These are phyloP conservation scores for Pelobates fuscus DNA, from an alignment of 2,113 vertebrate genomes.

Conservation along the genomic window DNA sequence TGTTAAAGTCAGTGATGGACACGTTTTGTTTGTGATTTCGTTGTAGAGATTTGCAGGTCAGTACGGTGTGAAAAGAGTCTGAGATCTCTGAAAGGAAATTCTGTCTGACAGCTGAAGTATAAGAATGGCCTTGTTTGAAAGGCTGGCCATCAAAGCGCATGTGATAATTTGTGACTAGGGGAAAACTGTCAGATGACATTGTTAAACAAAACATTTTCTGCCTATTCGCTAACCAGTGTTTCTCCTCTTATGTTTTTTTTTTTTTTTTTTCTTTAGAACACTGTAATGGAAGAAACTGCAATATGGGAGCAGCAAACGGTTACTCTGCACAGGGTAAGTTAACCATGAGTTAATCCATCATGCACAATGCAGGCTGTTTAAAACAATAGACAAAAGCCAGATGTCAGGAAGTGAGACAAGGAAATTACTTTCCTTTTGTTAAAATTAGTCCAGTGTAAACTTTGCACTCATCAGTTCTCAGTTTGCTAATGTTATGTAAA, in stretches of 20 bases:
- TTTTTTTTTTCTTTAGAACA: conserved; percentile 80
- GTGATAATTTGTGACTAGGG: too few relatives aligned
- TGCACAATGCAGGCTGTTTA: conserved; percentile 75
- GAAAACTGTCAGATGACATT: too few relatives aligned
- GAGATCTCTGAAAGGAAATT: background rate
- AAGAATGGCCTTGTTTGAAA: background rate
- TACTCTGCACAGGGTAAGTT: conserved; percentile 96
- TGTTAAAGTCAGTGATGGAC: too few relatives aligned
- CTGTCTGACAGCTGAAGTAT: background rate
- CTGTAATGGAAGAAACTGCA: conserved; percentile 98
- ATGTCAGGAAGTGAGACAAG: conserved; percentile 87
- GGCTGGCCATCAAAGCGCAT: background rate
- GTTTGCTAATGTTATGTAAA: conserved; percentile 7
- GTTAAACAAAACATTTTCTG: too few relatives aligned
- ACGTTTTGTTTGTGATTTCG: background rate
- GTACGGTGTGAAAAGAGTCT: background rate
- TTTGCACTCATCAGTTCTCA: conserved; percentile 52
- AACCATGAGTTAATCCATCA: conserved; percentile 52
- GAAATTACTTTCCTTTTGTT: conserved; percentile 73
- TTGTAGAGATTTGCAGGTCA: background rate
- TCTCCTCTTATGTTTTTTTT: too few relatives aligned
- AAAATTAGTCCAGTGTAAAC: conserved; percentile 65
- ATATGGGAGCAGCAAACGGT: conserved; percentile 99
- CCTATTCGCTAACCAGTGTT: background rate
- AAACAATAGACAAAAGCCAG: conserved; percentile 85